These are phyloP conservation scores for Opisthocomus hoazin DNA, from an alignment of 2,113 vertebrate species.

Conservation along the genomic window DNA sequence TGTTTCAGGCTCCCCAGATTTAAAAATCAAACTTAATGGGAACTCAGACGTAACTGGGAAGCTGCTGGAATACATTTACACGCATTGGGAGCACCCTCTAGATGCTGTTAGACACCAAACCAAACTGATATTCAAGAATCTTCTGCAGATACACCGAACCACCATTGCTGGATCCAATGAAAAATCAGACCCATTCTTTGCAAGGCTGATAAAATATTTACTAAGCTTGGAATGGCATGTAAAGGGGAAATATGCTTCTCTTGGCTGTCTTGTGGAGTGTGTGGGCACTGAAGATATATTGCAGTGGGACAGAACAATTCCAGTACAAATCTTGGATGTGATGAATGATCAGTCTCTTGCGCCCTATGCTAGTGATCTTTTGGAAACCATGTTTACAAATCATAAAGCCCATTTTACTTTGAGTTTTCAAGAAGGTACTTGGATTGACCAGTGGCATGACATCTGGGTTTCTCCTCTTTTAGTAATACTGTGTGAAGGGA, in stretches of 20 bases:
- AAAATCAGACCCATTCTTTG: slow-evolving; percentile 75
- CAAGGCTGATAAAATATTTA: slow-evolving; percentile 73
- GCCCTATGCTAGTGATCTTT: slow-evolving; percentile 87
- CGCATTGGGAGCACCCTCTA: slow-evolving; percentile 94
- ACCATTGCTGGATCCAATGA: not conserved
- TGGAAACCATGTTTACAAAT: slow-evolving; percentile 90
- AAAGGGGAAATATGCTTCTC: slow-evolving; percentile 88
- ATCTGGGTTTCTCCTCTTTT: slow-evolving; percentile 90
- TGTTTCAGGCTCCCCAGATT: slow-evolving; percentile 43
- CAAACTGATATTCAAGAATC: slow-evolving; percentile 85
- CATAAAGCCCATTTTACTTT: slow-evolving; percentile 80
- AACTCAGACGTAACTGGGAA: slow-evolving; percentile 66
- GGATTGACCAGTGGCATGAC: slow-evolving; percentile 84
- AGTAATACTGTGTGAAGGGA: slow-evolving; percentile 81
- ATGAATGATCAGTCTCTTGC: slow-evolving; percentile 92
- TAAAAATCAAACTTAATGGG: slow-evolving; percentile 74
- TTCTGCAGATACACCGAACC: slow-evolving; percentile 81
- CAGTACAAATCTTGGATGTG: slow-evolving; percentile 77
- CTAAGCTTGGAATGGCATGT: slow-evolving; percentile 90
- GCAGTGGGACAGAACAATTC: slow-evolving; percentile 76
- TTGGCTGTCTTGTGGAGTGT: slow-evolving; percentile 86
- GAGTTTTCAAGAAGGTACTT: slow-evolving; percentile 19
- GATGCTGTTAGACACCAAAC: slow-evolving; percentile 92
- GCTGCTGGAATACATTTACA: slow-evolving; percentile 88
- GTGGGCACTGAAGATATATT: slow-evolving; percentile 81